Conservation (phyloP, 2,113 vertebrate genomes). For the Trematomus loennbergii region DNA sequence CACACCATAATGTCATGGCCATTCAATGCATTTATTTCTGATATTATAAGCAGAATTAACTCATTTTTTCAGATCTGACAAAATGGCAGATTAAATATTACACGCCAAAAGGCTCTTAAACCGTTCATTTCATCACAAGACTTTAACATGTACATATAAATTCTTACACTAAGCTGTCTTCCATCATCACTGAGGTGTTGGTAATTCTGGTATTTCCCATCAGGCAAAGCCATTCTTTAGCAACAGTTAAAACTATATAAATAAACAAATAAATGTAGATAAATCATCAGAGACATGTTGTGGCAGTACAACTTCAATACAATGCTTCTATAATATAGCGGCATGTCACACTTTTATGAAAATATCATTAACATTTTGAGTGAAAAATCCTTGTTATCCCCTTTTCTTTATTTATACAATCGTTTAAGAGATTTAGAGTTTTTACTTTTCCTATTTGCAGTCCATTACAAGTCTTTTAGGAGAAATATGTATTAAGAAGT, state of each 20-base stretch:
- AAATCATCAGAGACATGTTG: conserved; percentile 40
- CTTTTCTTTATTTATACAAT: conserved; percentile 51
- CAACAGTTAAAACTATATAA: conserved; percentile 46
- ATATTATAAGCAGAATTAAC: conserved; percentile 55
- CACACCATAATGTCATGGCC: conserved; percentile 45
- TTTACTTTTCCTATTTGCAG: not conserved
- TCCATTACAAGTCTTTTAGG: too few species aligned
- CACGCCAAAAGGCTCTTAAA: conserved; percentile 59
- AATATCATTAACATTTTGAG: conserved; percentile 25
- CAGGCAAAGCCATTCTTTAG: conserved; percentile 58
- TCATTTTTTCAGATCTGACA: conserved; percentile 63
- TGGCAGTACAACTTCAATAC: conserved; percentile 52
- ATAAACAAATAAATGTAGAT: conserved; percentile 41
- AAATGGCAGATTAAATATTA: conserved; percentile 74
- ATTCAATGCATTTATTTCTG: conserved; percentile 76
- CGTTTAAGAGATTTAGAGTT: conserved; percentile 7
- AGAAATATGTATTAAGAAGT: conserved; percentile 2
- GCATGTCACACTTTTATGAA: conserved; percentile 36
- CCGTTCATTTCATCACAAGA: conserved; percentile 75
- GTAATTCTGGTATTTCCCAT: conserved; percentile 34
- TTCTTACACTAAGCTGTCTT: conserved; percentile 58
- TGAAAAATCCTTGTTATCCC: conserved; percentile 7
- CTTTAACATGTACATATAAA: conserved; percentile 75
- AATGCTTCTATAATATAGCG: conserved; percentile 35
- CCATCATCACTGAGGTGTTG: conserved; percentile 33